A percentile compares a stretch with the other conserved stretches of the same genome.
Conservation (phyloP, 2,888 invertebrate genomes). For the Notodonta dromedarius region DNA sequence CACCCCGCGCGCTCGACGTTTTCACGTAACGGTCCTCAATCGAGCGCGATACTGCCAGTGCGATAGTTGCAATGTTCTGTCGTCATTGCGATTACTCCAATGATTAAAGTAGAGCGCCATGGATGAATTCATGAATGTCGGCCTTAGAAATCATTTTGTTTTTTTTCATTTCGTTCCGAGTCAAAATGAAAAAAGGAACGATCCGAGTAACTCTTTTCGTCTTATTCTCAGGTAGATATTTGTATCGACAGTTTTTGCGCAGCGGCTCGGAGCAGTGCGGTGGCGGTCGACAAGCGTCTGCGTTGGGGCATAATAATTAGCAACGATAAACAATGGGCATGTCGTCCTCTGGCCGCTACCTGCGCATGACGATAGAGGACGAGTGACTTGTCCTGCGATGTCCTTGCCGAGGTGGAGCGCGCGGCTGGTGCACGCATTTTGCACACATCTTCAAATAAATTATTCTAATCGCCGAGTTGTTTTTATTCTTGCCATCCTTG, state of each 20-base stretch:
- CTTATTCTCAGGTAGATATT: conserved; percentile 59
- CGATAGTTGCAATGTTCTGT: conserved; percentile 69
- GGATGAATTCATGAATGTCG: conserved; percentile 30
- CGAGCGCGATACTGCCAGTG: conserved; percentile 81
- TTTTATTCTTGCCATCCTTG: conserved; percentile 6
- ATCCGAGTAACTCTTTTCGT: conserved; percentile 38
- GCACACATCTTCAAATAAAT: conserved; percentile 38
- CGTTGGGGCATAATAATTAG: conserved; percentile 81
- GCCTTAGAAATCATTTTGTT: conserved; percentile 5
- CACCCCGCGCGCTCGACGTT: conserved; percentile 79
- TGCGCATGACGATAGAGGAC: conserved; percentile 80
- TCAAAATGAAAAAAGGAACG: conserved; percentile 11
- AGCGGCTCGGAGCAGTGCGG: conserved; percentile 46
- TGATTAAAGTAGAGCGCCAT: conserved; percentile 53
- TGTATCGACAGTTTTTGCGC: conserved; percentile 67
- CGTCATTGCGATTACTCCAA: conserved; percentile 60
- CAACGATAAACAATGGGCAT: conserved; percentile 82
- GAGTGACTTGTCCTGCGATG: conserved; percentile 73
- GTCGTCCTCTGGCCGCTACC: conserved; percentile 80
- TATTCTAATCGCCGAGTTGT: conserved; percentile 20
- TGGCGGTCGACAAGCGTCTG: conserved; percentile 68
- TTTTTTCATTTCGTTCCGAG: not conserved
- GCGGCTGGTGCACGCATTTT: conserved; percentile 53
- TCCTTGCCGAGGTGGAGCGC: conserved; percentile 64
- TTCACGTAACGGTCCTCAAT: conserved; percentile 84